Evolutionary conservation across 2,888 invertebrate species (phyloP).

Genomic region (Cyrtodaria siliqua): DNA sequence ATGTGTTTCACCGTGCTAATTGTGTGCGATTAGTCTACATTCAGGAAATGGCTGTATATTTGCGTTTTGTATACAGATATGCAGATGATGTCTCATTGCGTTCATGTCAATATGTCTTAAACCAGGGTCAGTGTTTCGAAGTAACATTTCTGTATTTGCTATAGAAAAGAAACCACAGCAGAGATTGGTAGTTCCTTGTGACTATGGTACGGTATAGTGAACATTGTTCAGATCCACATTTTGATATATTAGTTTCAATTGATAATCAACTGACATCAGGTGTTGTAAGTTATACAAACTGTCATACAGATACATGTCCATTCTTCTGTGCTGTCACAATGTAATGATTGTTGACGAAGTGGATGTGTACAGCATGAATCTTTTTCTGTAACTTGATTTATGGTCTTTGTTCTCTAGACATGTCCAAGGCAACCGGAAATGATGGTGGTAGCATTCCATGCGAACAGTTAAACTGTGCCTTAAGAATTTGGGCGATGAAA

Average conservation of each 20-base stretch:
- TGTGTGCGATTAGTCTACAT: background rate
- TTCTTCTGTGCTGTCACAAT: background rate
- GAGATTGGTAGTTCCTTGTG: constrained; percentile 19
- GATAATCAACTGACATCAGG: constrained; percentile 6
- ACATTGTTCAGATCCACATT: background rate
- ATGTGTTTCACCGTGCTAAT: background rate
- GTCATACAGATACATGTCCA: constrained; percentile 20
- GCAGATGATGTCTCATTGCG: background rate
- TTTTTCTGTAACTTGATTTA: constrained; percentile 13
- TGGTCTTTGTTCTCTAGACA: background rate
- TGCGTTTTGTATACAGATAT: background rate
- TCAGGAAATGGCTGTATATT: background rate
- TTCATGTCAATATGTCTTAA: background rate
- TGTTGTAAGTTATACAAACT: constrained; percentile 19
- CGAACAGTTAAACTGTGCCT: constrained; percentile 14
- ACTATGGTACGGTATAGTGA: constrained; percentile 19
- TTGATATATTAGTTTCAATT: constrained; percentile 5
- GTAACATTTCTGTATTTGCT: constrained; percentile 11
- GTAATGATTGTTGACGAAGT: constrained; percentile 25
- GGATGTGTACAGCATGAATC: constrained; percentile 14
- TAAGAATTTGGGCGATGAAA: constrained; percentile 13
- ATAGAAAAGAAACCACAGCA: constrained; percentile 22
- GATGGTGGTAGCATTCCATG: constrained; percentile 28
- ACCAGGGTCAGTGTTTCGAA: constrained; percentile 4
- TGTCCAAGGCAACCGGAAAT: constrained; percentile 1